Percentiles rank a stretch among this genome's conserved stretches.
These are phyloP conservation scores for Crotalus helleri DNA, from an alignment of 2,113 vertebrate species.

Conservation along the genomic window DNA sequence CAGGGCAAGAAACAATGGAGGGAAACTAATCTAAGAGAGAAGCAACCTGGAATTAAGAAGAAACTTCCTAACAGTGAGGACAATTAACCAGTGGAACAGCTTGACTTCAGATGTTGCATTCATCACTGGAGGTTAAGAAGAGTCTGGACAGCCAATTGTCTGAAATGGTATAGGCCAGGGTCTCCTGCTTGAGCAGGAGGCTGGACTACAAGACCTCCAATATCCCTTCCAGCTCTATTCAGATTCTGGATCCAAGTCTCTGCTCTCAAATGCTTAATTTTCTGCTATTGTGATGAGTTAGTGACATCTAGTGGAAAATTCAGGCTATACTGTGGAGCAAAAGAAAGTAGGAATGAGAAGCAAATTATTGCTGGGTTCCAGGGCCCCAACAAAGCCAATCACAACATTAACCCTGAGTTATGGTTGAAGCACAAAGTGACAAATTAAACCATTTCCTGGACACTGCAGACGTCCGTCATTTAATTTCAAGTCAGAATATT, in stretches of 20 bases:
- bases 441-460: rapidly evolving
- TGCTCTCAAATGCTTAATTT: neutral
- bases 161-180: no score
- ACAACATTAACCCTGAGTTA: neutral
- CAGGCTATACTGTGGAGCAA: neutral
- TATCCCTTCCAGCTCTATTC: no score
- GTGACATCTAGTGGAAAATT: slow-evolving; percentile 67
- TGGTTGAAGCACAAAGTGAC: neutral
- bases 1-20: no score
- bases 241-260: neutral
- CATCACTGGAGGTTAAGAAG: no score
- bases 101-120: no score
- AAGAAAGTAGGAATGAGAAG: neutral
- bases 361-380: neutral
- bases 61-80: no score
- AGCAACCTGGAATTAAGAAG: no score
- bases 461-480: neutral
- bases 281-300: slow-evolving; percentile 24
- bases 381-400: neutral
- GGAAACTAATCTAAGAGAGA: no score
- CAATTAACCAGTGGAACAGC: no score
- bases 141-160: no score
- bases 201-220: no score
- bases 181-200: no score
- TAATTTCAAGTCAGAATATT: neutral